Conservation (phyloP, 2,888 invertebrate genomes). For the Notocelia uddmanniana region DNA sequence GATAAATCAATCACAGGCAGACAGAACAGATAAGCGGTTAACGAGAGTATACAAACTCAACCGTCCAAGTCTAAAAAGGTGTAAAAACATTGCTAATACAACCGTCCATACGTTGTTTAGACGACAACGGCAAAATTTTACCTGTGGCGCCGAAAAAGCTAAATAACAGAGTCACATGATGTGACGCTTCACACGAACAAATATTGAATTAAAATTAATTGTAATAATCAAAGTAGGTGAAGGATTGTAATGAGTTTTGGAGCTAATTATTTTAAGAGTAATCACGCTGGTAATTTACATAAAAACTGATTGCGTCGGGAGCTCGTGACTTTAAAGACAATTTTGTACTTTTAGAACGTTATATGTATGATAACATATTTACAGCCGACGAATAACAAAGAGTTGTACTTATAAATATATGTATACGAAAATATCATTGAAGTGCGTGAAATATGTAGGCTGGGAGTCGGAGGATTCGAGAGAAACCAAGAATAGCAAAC, state of each 20-base stretch:
- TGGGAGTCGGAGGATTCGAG: too few relatives aligned
- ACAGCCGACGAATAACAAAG: too few relatives aligned
- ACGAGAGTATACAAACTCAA: constrained; percentile 52
- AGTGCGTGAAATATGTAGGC: too few relatives aligned
- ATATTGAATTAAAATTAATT: constrained; percentile 63
- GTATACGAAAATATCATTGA: too few relatives aligned
- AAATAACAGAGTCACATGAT: constrained; percentile 71
- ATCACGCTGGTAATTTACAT: constrained; percentile 36
- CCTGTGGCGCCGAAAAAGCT: constrained; percentile 54
- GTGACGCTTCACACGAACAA: constrained; percentile 63
- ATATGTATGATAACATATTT: too few relatives aligned
- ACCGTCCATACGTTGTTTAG: background rate
- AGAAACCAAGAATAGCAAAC: too few relatives aligned
- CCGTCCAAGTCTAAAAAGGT: background rate
- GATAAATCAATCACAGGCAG: constrained; percentile 80
- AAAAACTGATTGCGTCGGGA: constrained; percentile 20
- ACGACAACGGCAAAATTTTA: constrained; percentile 27
- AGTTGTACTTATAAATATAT: too few relatives aligned
- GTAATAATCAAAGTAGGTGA: constrained; percentile 62
- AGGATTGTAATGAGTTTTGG: constrained; percentile 50
- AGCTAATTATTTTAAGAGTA: constrained; percentile 39
- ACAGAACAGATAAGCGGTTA: constrained; percentile 62
- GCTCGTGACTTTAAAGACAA: constrained; percentile 2
- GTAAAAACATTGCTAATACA: constrained; percentile 4
- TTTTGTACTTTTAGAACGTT: too few relatives aligned